Evolutionary conservation across 1,140 invertebrate species (phyloP).

Genomic region (Drosophila seguyi): DNA sequence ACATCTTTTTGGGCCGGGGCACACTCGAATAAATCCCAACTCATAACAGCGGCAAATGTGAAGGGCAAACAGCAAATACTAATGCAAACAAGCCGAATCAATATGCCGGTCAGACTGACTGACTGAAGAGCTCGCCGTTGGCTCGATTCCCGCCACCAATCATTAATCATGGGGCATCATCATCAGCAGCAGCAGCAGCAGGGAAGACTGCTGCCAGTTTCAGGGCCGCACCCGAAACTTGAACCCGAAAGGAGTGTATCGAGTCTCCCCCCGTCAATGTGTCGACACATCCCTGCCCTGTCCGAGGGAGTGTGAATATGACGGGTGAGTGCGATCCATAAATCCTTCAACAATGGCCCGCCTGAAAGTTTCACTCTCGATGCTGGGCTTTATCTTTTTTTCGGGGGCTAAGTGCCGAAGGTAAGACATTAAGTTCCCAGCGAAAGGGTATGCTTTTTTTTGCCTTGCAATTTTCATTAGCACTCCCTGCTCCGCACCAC

Average conservation of each 20-base stretch:
- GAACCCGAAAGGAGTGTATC: slow-evolving; percentile 49
- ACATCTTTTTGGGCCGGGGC: slow-evolving; percentile 20
- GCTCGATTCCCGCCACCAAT: slow-evolving; percentile 59
- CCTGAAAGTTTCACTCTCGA: slow-evolving; percentile 28
- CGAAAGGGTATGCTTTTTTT: slow-evolving; percentile 17
- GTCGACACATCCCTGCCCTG: slow-evolving; percentile 56
- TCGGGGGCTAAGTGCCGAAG: slow-evolving; percentile 2
- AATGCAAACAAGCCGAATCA: slow-evolving; percentile 72
- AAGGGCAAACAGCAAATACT: slow-evolving; percentile 72
- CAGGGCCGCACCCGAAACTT: slow-evolving; percentile 2
- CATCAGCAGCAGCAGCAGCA: background rate
- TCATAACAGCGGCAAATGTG: slow-evolving; percentile 63
- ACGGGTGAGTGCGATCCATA: slow-evolving; percentile 54
- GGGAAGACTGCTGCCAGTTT: slow-evolving; percentile 32
- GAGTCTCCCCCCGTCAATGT: slow-evolving; percentile 57
- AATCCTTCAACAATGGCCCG: slow-evolving; percentile 51
- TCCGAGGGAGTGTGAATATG: slow-evolving; percentile 39
- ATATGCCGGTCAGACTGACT: slow-evolving; percentile 58
- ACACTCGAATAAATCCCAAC: slow-evolving; percentile 64
- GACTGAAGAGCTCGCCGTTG: slow-evolving; percentile 27
- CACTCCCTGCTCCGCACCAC: slow-evolving; percentile 10
- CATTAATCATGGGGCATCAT: slow-evolving; percentile 64
- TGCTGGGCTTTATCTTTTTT: background rate
- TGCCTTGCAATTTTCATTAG: slow-evolving; percentile 47
- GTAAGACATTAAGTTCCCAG: slow-evolving; percentile 12